A percentile compares a stretch with the other conserved stretches of the same genome.
Conservation (phyloP, 2,888 invertebrate species). For the Pyrrhosoma nymphula region DNA sequence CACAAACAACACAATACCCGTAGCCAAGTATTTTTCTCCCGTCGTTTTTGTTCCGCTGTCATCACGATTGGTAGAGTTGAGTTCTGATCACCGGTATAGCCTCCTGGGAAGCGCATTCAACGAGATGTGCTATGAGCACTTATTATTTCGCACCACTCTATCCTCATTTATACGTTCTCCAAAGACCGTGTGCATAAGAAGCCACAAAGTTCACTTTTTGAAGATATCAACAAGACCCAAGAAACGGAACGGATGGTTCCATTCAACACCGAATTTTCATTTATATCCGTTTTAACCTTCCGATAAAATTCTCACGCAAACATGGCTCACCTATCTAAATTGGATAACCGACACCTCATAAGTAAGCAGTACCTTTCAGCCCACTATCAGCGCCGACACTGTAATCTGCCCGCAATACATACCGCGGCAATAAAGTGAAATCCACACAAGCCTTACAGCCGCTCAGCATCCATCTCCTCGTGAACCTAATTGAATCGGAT, state of each 20-base stretch:
- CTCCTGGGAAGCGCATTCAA: too few species aligned
- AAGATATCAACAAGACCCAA: neutral
- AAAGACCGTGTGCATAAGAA: neutral
- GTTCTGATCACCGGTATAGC: too few species aligned
- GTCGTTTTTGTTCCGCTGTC: too few species aligned
- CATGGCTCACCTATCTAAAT: neutral
- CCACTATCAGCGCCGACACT: neutral
- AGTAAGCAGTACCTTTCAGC: too few species aligned
- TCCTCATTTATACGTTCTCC: too few species aligned
- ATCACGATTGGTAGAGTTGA: too few species aligned
- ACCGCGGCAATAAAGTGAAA: neutral
- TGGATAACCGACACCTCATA: neutral
- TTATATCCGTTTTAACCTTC: neutral
- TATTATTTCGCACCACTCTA: too few species aligned
- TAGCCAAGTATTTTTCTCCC: too few species aligned
- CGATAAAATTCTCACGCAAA: neutral
- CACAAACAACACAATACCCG: too few species aligned
- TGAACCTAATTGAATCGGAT: conserved; percentile 23
- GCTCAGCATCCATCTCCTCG: neutral
- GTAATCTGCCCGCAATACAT: neutral
- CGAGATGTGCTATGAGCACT: too few species aligned
- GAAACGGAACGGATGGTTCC: neutral
- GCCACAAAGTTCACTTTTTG: neutral
- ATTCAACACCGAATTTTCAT: neutral
- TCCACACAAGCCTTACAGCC: neutral